A percentile compares a stretch with the other conserved stretches of the same genome.
Evolutionary conservation across 2,888 invertebrate genomes (phyloP).

Genomic region (Lasioglossum oenotherae): DNA sequence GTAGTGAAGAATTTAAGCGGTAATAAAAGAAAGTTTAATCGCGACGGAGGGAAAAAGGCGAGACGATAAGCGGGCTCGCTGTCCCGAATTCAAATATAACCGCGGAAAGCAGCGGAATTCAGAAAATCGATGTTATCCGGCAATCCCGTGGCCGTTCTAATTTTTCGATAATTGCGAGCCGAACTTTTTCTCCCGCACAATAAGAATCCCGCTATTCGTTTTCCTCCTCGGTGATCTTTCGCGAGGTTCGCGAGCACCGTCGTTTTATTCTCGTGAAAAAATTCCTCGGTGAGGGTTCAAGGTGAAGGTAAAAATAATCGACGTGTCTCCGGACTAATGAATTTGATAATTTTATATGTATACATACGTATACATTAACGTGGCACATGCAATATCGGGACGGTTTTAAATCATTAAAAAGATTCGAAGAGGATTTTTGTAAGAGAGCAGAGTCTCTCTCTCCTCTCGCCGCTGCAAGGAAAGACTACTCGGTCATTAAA

Average conservation of each 20-base stretch:
- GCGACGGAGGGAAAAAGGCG: not conserved
- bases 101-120: slow-evolving; percentile 7
- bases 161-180: slow-evolving; percentile 26
- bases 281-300: not conserved
- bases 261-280: not conserved
- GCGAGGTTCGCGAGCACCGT: not conserved
- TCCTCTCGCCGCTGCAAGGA: not conserved
- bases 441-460: not conserved
- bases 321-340: not conserved
- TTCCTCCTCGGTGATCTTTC: not conserved
- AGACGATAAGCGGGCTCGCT: not conserved
- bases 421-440: not conserved
- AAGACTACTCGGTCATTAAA: not conserved
- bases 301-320: slow-evolving; percentile 3
- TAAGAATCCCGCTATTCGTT: slow-evolving; percentile 16
- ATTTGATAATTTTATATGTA: not conserved
- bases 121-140: slow-evolving; percentile 30
- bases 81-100: slow-evolving; percentile 28
- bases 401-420: not conserved
- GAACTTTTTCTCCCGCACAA: not conserved
- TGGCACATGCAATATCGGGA: not conserved
- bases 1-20: not conserved
- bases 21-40: not conserved
- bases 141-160: slow-evolving; percentile 32
- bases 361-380: not conserved